Evolutionary conservation across 2,888 invertebrate species (phyloP), one percentile per base, ranked within the genome.

Genomic region (Temnothorax ravouxi): DNA sequence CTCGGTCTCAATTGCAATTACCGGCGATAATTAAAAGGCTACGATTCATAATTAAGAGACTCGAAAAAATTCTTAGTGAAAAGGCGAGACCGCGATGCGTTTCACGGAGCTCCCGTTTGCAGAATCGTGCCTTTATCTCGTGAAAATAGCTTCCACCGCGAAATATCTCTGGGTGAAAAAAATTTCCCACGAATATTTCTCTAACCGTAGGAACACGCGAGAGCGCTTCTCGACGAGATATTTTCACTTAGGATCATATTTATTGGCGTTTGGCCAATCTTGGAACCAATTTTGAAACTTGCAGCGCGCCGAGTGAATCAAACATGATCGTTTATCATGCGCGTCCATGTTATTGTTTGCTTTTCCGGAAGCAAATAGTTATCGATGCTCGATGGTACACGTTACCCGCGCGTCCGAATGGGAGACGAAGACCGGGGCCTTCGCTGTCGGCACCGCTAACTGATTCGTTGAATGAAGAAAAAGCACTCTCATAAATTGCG

Each of bases 401-500:
- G 56, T 21, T 41, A 25, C 25, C 38, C 6, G 21, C 18, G 47
- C 18, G 44, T 44, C 44, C 13, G 21, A 41, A 56, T 25, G 41
- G 64, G 13, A 41, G 18, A 47, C 25, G 41, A n/a, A 18, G 18
- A 13, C 50, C 3, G 18, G 0, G 21, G 21, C 41, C 29, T 18
- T 56, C 21, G 44, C 18, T 41, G 38, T 47, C 44, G 13, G 21
- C 41, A 4, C 21, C 34, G 21, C 71, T 56, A 67, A 77, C 67
- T 21, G 79, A 50, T 80, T 80, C 79, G 71, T 72, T 72, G 79
- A 71, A 79, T 71, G 71, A 80, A 59, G 72, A 80, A 80, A 79
- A 80, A 71, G 79, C 79, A 80, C 79, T 80, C 79, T 71, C 72
- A 59, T 80, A 80, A 72, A 80, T 80, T 80, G 72, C 34, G 38